Conservation (phyloP, 2,797 vertebrate genomes). For the Melanogrammus aeglefinus region DNA sequence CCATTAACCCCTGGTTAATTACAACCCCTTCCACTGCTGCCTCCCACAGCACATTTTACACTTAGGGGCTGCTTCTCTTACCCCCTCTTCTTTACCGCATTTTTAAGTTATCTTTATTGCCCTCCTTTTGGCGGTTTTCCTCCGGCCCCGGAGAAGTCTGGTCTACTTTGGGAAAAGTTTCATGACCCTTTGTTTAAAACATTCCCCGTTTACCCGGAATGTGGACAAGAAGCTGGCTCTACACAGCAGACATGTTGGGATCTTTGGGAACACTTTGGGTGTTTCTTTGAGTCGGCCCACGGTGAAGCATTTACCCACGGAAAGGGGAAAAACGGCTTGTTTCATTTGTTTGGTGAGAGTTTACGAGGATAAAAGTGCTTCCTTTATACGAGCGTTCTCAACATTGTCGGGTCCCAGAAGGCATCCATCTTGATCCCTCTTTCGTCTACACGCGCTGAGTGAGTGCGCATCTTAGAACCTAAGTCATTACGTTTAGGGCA, state of each 20-base stretch:
- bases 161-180: background rate
- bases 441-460: background rate
- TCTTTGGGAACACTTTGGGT: background rate
- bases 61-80: conserved; percentile 41
- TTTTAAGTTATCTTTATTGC: conserved; percentile 43
- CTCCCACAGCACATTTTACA: conserved; percentile 66
- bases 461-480: background rate
- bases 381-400: background rate
- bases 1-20: conserved; percentile 83
- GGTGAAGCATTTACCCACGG: background rate
- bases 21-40: conserved; percentile 72
- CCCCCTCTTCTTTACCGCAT: conserved; percentile 60
- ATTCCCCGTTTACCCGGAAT: background rate
- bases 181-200: background rate
- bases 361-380: background rate
- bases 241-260: no score
- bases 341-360: background rate
- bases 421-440: background rate
- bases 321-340: background rate
- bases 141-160: background rate
- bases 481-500: background rate
- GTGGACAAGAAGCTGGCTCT: background rate
- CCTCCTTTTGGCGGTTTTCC: conserved; percentile 50
- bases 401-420: background rate
- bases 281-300: background rate